These are phyloP conservation scores for Speoplatyrhinus poulsoni DNA, from an alignment of 2,113 vertebrate genomes.

Conservation along the genomic window DNA sequence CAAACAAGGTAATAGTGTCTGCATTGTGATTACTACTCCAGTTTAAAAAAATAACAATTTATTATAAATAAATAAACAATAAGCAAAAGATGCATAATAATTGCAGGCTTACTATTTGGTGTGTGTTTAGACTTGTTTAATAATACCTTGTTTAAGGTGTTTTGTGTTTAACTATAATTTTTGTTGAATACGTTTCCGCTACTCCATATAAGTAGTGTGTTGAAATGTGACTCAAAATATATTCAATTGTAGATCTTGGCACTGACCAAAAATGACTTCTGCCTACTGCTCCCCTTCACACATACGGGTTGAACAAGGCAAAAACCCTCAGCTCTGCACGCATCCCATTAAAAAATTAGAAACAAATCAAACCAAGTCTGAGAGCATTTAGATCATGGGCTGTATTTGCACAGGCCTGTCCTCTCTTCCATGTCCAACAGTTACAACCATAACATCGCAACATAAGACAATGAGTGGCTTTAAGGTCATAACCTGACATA, in stretches of 20 bases:
- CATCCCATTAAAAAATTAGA: conserved; percentile 32
- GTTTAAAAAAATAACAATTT: neutral
- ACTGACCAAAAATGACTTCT: neutral
- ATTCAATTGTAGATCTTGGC: neutral
- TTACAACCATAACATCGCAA: neutral
- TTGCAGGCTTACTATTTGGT: neutral
- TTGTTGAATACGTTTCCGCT: neutral
- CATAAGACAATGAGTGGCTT: too few species aligned
- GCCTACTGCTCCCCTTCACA: neutral
- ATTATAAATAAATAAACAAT: neutral
- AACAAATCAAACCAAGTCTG: conserved; percentile 25
- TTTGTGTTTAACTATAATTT: neutral
- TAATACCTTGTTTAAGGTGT: neutral
- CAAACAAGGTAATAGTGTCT: too few species aligned
- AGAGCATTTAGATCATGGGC: conserved; percentile 34
- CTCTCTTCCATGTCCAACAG: neutral
- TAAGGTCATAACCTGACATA: too few species aligned
- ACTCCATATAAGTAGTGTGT: too few species aligned
- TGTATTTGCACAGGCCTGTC: conserved; percentile 29
- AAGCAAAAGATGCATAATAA: neutral
- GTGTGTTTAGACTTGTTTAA: neutral
- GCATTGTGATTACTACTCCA: too few species aligned
- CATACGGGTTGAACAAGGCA: neutral
- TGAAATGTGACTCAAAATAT: too few species aligned
- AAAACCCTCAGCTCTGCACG: conserved; percentile 10